Evolutionary conservation across 2,797 vertebrate genomes (phyloP).

Genomic region (Aplochiton taeniatus): DNA sequence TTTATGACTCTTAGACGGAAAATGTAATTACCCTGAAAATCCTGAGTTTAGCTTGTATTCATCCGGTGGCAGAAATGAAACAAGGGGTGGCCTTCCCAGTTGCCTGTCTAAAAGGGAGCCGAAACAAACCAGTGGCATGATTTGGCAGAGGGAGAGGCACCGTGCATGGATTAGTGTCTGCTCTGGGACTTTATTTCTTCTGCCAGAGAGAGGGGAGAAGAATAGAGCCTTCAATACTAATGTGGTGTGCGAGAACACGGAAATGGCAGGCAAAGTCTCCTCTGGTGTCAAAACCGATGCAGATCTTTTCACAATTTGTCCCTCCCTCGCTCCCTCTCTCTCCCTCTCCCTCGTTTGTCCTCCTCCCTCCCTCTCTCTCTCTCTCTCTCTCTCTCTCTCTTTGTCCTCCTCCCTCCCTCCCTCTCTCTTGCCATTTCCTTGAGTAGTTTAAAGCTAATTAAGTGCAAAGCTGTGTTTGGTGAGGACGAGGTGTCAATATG

Average conservation of each 20-base stretch:
- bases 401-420: constrained; percentile 13
- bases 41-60: constrained; percentile 3
- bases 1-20: constrained; percentile 21
- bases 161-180: constrained; percentile 3
- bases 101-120: constrained; percentile 5
- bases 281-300: constrained; percentile 14
- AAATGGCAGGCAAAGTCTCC: background rate
- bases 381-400: constrained; percentile 11
- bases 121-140: constrained; percentile 6
- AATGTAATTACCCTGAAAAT: constrained; percentile 21
- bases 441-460: constrained; percentile 47
- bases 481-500: constrained; percentile 43
- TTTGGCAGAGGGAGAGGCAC: background rate
- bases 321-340: background rate
- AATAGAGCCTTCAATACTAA: background rate
- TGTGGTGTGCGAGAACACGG: constrained; percentile 7
- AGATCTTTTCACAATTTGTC: constrained; percentile 8
- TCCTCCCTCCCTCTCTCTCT: background rate
- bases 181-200: background rate
- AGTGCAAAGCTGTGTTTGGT: constrained; percentile 43
- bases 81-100: constrained; percentile 14
- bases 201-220: background rate
- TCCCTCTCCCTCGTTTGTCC: background rate
- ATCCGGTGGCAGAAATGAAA: constrained; percentile 7
- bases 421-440: constrained; percentile 3